Conservation (phyloP, 1,140 invertebrate genomes). For the Brachionus sp. region DNA sequence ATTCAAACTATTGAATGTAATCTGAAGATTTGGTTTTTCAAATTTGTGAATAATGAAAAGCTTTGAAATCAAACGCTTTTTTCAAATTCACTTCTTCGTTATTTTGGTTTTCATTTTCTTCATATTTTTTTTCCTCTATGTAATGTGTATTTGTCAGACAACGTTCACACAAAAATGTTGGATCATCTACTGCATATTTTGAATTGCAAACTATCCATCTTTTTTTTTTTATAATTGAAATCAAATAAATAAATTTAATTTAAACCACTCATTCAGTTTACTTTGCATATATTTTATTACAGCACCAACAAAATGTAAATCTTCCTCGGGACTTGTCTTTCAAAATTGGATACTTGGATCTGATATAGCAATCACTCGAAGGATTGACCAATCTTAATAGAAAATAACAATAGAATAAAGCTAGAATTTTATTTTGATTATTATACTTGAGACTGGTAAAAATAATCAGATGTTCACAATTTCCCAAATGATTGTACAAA, state of each 20-base stretch:
- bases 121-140: background rate
- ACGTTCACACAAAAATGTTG: slow-evolving; percentile 43
- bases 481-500: slow-evolving; percentile 29
- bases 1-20: background rate
- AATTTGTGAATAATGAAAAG: slow-evolving; percentile 27
- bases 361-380: slow-evolving; percentile 40
- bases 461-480: slow-evolving; percentile 40
- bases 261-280: background rate
- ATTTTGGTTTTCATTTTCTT: background rate
- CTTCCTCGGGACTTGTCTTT: slow-evolving; percentile 22
- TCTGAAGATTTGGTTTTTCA: background rate
- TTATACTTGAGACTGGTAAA: slow-evolving; percentile 36
- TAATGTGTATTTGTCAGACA: slow-evolving; percentile 37
- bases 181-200: slow-evolving; percentile 33
- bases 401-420: background rate
- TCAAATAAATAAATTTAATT: background rate
- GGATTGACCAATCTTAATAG: slow-evolving; percentile 19
- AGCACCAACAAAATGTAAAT: slow-evolving; percentile 41
- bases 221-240: background rate
- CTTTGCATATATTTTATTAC: slow-evolving; percentile 42
- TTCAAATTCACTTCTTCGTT: background rate
- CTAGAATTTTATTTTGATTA: background rate
- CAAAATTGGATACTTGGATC: slow-evolving; percentile 24
- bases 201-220: slow-evolving; percentile 43
- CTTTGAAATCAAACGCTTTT: slow-evolving; percentile 34